Evolutionary conservation across 1,140 invertebrate genomes (phyloP), one percentile per base, ranked within the genome.

Genomic region (Drosophila virilis): DNA sequence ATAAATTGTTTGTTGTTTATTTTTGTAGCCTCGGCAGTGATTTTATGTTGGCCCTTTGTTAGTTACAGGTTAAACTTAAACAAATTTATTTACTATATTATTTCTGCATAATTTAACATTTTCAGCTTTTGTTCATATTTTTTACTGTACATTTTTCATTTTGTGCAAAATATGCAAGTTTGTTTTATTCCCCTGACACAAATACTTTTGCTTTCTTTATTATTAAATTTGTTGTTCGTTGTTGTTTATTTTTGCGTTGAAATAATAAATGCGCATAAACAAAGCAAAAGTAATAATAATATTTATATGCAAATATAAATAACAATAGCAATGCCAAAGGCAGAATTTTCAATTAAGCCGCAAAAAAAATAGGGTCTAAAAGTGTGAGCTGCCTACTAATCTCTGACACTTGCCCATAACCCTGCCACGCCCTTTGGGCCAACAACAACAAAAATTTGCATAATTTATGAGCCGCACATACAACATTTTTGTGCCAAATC

Each of bases 391-490:
- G 52, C 38, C 55, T 58, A 40, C 55, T 58, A 46, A 60, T 46
- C 58, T 32, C 22, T 43, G 28, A 22, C 32, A 52, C 17, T 55
- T 22, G 15, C 12, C 37, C 17, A 28, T 42, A 28, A 28, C 54
- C 17, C 40, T 2, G 22, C 40, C 32, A 52, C 50, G 8, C 46
- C 46, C 22, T 28, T 28, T n/a, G 22, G 17, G 10, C 9, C 46
- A 22, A 8, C 40, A 42, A 42, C 40, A 12, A 12, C 33, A 54
- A 37, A 33, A 38, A 68, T 68, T 68, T 68, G 45, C 65, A 68
- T 68, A 68, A 59, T 68, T 68, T 68, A 68, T 59, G 55, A 48
- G 65, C 22, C 40, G 13, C n/a, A 46, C 17, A 59, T 59, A 46
- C 13, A 45, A 37, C 2, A 17, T 15, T 17, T 35, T 51, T 33